Evolutionary conservation across 2,888 invertebrate species (phyloP), one percentile per base, ranked within the genome.

Genomic region (Hydrotaea cyrtoneurina): DNA sequence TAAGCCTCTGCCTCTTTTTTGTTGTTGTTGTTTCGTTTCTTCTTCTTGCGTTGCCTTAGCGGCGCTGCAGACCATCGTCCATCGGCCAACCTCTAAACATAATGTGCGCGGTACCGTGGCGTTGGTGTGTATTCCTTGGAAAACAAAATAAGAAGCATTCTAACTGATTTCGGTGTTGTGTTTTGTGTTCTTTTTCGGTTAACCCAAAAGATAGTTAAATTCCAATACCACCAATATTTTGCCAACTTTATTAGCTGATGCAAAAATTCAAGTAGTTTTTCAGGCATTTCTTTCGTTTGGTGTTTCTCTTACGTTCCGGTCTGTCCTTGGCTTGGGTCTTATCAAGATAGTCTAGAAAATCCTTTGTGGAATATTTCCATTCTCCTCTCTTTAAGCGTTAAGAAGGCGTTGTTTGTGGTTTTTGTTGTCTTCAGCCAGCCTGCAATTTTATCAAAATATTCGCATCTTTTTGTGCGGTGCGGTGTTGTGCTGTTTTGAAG

Each of bases 241-340:
- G 80, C 84, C 85, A 86, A 87, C 87, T 87, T 87, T 87, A 87
- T 87, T 87, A 87, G 87, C 85, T 86, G 81, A 83, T 80, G 80
- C 82, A 87, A 87, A 86, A 86, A 86, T 86, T 85, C 84, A 83
- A 80, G 85, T 80, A 80, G 80, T 73, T 84, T 73, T 84, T 74
- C 76, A 66, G 43, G 39, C 43, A 66, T 85, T 73, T n/a, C n/a
- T n/a, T 66, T 57, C 3, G 36, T 50, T 69, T 50, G 69, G 36
- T 46, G 39, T 53, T 80, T 80, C 39, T 39, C 73, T 69, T 31
- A 7, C 31, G 71, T 72, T 79, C 72, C 66, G 73, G 78, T 78
- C 74, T 21, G 19, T n/a, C 15, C 26, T 73, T 53, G 43, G 57
- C 43, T 23, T 69, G 72, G 46, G 36, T 23, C 46, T 85, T 86